phyloP scores from a whole-genome alignment of 2,797 vertebrate genomes.

The Gymnothorax reevesii region DNA sequence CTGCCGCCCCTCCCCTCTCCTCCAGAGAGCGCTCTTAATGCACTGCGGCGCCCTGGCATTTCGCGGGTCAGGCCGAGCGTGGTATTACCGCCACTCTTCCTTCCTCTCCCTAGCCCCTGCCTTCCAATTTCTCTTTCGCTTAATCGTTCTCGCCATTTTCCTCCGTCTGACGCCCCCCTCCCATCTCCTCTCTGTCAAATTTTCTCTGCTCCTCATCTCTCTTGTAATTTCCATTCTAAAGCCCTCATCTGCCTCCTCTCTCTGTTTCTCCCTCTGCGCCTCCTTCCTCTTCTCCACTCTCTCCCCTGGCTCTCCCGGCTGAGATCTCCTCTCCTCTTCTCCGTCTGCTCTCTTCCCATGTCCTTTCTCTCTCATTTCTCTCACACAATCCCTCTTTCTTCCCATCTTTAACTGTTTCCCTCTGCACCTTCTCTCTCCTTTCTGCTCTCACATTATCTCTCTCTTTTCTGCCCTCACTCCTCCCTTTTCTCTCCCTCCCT shows the following conservation, averaged over 20 bases:
- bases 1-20: background rate
- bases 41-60: background rate
- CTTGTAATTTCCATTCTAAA: background rate
- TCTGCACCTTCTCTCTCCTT: too few relatives aligned
- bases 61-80: background rate
- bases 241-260: background rate
- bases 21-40: conserved; percentile 8
- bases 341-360: too few relatives aligned
- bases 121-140: background rate
- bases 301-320: too few relatives aligned
- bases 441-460: background rate
- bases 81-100: conserved; percentile 3
- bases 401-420: too few relatives aligned
- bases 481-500: conserved; percentile 20
- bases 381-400: too few relatives aligned
- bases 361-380: background rate
- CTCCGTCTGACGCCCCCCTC: background rate
- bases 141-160: background rate
- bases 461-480: background rate
- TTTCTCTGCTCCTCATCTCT: background rate
- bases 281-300: too few relatives aligned
- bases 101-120: background rate
- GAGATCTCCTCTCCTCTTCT: too few relatives aligned
- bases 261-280: background rate
- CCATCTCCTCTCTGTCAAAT: background rate